Base-by-base conservation (phyloP, 2,888 invertebrate genomes). In the Operophtera brumata region DNA sequence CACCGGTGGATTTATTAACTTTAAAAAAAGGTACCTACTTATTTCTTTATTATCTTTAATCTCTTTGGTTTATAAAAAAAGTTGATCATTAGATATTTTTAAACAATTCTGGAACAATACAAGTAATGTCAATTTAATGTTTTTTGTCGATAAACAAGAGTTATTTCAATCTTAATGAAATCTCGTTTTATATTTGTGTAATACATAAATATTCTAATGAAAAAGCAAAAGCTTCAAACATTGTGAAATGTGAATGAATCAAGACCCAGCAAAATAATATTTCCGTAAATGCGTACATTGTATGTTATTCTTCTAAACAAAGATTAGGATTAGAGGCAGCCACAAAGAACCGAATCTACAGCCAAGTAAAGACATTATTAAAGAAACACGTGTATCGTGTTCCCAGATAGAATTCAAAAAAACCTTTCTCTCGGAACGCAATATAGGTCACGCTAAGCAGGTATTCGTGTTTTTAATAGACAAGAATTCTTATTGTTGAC, bases 401-500 rank as follows among this genome's bases (percentile, higher is more conserved):
- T 60, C 39, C 14, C 41, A 41, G 58, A 62, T 59, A 64, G 46
- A 62, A 54, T 41, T 44, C 49, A 41, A 48, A 61, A 66, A 64
- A 68, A 68, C 48, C 57, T 62, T 59, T 59, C 55, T 58, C 54
- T 60, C 49, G 45, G 51, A 59, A 55, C 44, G 47, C 60, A 60
- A 77, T 70, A 64, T 75, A 71, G 78, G 77, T 75, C 77, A 77
- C 72, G 70, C 57, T 20, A 59, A 71, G 61, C 57, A 76, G 75
- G 76, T 75, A 75, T 72, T 70, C 61, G 66, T 61, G 64, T 77
- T 81, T 76, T 73, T 75, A 77, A 75, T 76, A 80, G 75, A 74
- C 65, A 65, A 55, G 58, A 65, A 72, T 73, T 73, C 69, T 71
- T 73, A 70, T 75, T 77, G 77, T 76, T 64, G 57, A 65, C 63